Evolutionary conservation across 2,888 invertebrate species (phyloP), one percentile per base, ranked within the genome.

Genomic region (Beris chalybata): DNA sequence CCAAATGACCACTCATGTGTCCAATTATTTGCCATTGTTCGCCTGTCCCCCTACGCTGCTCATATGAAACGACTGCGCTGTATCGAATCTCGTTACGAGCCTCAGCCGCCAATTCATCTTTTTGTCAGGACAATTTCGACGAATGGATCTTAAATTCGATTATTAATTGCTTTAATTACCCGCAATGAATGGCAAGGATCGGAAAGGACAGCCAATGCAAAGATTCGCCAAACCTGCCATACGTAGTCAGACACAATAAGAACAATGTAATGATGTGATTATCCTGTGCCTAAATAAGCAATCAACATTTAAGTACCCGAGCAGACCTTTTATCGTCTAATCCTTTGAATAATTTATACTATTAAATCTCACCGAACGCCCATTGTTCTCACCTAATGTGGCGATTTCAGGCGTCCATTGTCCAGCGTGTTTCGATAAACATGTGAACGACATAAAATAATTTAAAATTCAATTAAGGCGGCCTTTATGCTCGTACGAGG

Each of bases 1-100:
- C 72, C 71, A 71, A 72, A 72, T 72, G 72, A 72, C 72, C 72
- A 72, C 72, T 72, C 72, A 72, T 72, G 71, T 72, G 72, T 72
- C 72, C 72, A 72, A 72, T 72, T 72, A 72, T 72, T 72, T 71
- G 68, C 68, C 70, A 72, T 72, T 72, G 72, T 72, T 71, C 68
- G 65, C 66, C 66, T 64, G 15, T 48, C 47, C 48, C 64, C 65
- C 65, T 64, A 44, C 50, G 43, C 31, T 15, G 13, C 5, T 48
- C 48, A 48, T 12, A 48, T 22, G 44, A 43, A 38, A 54, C 30
- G 30, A 64, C 44, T 43, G 54, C 47, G 54, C 45, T 57, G 57
- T 57, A 65, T 65, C 65, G 53, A 65, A 65, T 65, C 53, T 48
- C 55, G 47, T 64, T 64, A 48, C 45, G 45, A 56, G 45, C 47